Evolutionary conservation across 2,888 invertebrate species (phyloP).

Genomic region (Rhingia rostrata): DNA sequence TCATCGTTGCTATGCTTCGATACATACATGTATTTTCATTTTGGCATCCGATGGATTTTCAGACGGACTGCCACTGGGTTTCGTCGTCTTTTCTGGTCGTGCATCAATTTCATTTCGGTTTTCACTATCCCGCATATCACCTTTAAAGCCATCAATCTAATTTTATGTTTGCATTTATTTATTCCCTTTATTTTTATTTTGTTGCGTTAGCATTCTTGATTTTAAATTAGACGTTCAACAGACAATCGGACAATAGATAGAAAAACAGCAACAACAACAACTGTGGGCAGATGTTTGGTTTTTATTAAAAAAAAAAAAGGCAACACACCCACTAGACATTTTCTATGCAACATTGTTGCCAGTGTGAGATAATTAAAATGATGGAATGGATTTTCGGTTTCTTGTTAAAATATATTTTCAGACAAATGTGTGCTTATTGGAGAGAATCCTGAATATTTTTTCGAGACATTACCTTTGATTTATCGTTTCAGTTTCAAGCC

Average conservation of each 20-base stretch:
- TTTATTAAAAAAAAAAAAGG: conserved; percentile 32
- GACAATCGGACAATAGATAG: conserved; percentile 51
- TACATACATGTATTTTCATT: conserved; percentile 28
- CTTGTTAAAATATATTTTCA: background rate
- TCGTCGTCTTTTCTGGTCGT: conserved; percentile 11
- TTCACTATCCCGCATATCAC: background rate
- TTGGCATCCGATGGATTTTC: conserved; percentile 24
- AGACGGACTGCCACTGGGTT: conserved; percentile 22
- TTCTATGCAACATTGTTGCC: conserved; percentile 32
- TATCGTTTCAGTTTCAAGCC: conserved; percentile 15
- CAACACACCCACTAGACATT: conserved; percentile 44
- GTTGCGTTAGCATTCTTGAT: conserved; percentile 59
- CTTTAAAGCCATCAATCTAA: conserved; percentile 58
- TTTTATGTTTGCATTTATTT: conserved; percentile 58
- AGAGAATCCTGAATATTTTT: conserved; percentile 1
- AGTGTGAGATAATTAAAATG: conserved; percentile 12
- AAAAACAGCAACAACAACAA: conserved; percentile 20
- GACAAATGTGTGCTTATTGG: background rate
- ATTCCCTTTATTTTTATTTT: background rate
- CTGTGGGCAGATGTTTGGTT: conserved; percentile 61
- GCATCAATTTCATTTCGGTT: conserved; percentile 34
- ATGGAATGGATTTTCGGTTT: background rate
- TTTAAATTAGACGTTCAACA: conserved; percentile 69
- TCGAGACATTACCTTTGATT: conserved; percentile 44
- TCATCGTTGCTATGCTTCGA: conserved; percentile 20